Percentiles rank a stretch among this genome's conserved stretches.
Evolutionary conservation across 2,113 vertebrate genomes (phyloP).

Genomic region (Peromyscus leucopus): DNA sequence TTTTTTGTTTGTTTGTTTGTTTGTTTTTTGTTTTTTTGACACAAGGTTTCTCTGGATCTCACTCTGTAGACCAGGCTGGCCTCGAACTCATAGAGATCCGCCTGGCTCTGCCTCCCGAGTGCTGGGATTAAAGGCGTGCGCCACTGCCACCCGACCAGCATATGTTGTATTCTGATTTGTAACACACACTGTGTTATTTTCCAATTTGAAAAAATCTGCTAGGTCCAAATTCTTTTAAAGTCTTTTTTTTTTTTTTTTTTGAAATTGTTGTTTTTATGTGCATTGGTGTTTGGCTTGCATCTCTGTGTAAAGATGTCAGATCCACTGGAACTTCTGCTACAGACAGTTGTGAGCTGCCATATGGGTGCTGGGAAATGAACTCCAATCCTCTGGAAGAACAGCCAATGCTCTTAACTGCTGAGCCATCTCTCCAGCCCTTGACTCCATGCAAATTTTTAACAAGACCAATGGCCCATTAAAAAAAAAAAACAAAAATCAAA

Average conservation of each 20-base stretch:
- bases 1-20: not conserved
- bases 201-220: slow-evolving; percentile 34
- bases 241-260: too few relatives aligned
- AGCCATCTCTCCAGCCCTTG: not conserved
- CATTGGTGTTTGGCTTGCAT: not conserved
- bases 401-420: not conserved
- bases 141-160: too few relatives aligned
- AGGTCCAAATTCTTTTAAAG: not conserved
- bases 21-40: too few relatives aligned
- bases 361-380: not conserved
- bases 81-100: too few relatives aligned
- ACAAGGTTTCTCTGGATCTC: too few relatives aligned
- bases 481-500: slow-evolving; percentile 9
- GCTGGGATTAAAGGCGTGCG: too few relatives aligned
- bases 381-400: not conserved
- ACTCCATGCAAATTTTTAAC: not conserved
- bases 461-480: not conserved
- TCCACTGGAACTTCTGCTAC: not conserved
- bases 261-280: not conserved
- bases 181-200: not conserved
- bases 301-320: not conserved
- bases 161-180: not conserved
- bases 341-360: not conserved
- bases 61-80: too few relatives aligned
- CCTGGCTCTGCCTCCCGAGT: too few relatives aligned